Base-by-base conservation (phyloP, 2,888 invertebrate species). In the Drosophila quinaria region DNA sequence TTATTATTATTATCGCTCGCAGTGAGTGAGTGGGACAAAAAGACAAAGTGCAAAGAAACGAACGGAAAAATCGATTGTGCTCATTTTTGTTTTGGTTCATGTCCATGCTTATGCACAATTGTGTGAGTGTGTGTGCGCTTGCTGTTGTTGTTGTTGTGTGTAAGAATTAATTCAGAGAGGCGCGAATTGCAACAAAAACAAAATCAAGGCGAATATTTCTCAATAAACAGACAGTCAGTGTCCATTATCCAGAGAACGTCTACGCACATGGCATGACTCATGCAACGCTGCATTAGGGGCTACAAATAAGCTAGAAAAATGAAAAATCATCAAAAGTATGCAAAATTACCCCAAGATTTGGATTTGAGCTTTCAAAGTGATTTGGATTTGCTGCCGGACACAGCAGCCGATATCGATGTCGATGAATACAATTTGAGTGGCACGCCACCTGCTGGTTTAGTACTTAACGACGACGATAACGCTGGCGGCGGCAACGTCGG, bases 271-370 rank as follows among this genome's bases (percentile, higher is more conserved):
- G 51, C 62, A 87, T 89, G 85, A 89, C 87, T 89, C 85, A 85
- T 68, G 71, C 70, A 54, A 68, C 56, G 62, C 58, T 51, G 46
- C 56, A 39, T n/a, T 25, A 22, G 37, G 15, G 37, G 47, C 61
- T 49, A 42, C 64, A 35, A 58, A 67, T 49, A 74, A 70, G 50
- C 67, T 54, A 63, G 65, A 87, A 83, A 79, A 87, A 92, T 92
- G 92, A 92, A 92, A 92, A 89, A 88, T 81, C 91, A 92, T 79
- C 92, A 91, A 81, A 92, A 92, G 83, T 92, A 92, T 92, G 91
- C 90, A 59, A 92, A 92, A 87, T 80, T 92, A 71, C 92, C 92
- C 82, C 92, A 92, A 89, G 92, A 92, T 87, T 91, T 92, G 84
- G 92, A 92, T 90, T 87, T 92, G 81, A 92, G 91, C 84, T 92